Base-by-base conservation (phyloP, 2,888 invertebrate genomes). In the Atethmia centrago region DNA sequence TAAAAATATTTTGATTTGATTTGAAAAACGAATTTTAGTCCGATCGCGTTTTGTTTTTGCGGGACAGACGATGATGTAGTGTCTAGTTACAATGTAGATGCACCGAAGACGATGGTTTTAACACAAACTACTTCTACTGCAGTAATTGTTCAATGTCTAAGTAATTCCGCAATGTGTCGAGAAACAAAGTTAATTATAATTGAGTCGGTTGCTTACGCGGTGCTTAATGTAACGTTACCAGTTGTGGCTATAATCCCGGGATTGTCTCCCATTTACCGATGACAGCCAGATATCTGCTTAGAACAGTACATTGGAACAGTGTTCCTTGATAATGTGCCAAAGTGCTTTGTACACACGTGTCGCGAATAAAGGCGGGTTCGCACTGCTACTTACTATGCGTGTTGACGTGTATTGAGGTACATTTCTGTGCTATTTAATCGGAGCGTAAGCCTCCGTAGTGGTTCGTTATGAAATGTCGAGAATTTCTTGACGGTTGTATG, bases 221-320 rank as follows among this genome's bases (percentile, higher is more conserved):
- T 77, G 51, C 71, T 83, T 58, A 77, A n/a, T 67, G 47, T 77
- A 77, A 77, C 71, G 77, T 28, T 79, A 62, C 81, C 84, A 62
- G 82, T 85, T 81, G 84, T 62, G 81, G 74, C 82, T 63, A 63
- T 88, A 88, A 89, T 88, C 87, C 83, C 72, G 69, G 80, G 77
- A 85, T 88, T 89, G 89, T 89, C 72, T 81, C 73, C 75, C 76
- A 83, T 85, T 88, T 80, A 72, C 76, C 62, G 77, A 79, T 80
- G 84, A 84, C 68, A 77, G 72, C 47, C 68, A 71, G 71, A 74
- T 53, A 58, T 74, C 64, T 78, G 76, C 56, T 71, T 62, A 76
- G 68, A 71, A 72, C 61, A 76, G 73, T 70, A 77, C 66, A 66
- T 83, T 71, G 56, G 70, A 64, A 74, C 68, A 71, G 65, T 71